Evolutionary conservation across 1,140 invertebrate genomes (phyloP), one percentile per base, ranked within the genome.

Genomic region (Carcinoscorpius rotundicauda): DNA sequence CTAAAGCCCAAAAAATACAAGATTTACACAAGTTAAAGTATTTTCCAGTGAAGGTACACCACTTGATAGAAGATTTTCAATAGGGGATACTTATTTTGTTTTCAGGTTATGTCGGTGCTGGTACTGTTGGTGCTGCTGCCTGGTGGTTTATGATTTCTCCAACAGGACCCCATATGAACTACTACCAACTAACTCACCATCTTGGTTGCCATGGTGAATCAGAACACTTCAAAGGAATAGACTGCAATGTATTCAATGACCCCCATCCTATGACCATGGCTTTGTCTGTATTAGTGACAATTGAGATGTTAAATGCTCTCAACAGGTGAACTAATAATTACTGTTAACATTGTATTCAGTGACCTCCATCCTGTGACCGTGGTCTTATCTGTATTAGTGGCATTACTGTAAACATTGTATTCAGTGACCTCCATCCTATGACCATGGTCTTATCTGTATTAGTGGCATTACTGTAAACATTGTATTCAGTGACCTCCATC

Each of bases 211-310:
- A 72, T 59, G 76, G 72, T 58, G 77, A 81, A 52, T 72, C 77
- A 49, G 77, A 81, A 63, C 75, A 78, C 72, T 84, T 84, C 74
- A 69, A 90, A 75, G 95, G 93, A 69, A 79, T 99, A 65, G 93
- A 98, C 80, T 99, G 97, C 83, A 88, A 88, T 78, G 87, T 99
- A 75, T 99, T 99, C 84, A 86, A 86, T 72, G 94, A 97, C 81
- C 96, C 97, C 73, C 93, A 98, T 82, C 95, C 97, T 62, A 99
- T 98, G 93, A 98, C 97, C 64, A 99, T 99, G 97, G 97, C 97
- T 76, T 82, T 99, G 69, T 99, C 97, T 69, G 97, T 99, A 72
- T 85, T 99, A 69, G 97, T 99, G 71, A 98, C 96, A 74, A 99
- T 99, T 85, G 97, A 99, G 84, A 99, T 99, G 97, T 88, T 98